These are phyloP conservation scores for Lasioglossum baleicum DNA, from an alignment of 1,140 invertebrate genomes.

Conservation along the genomic window DNA sequence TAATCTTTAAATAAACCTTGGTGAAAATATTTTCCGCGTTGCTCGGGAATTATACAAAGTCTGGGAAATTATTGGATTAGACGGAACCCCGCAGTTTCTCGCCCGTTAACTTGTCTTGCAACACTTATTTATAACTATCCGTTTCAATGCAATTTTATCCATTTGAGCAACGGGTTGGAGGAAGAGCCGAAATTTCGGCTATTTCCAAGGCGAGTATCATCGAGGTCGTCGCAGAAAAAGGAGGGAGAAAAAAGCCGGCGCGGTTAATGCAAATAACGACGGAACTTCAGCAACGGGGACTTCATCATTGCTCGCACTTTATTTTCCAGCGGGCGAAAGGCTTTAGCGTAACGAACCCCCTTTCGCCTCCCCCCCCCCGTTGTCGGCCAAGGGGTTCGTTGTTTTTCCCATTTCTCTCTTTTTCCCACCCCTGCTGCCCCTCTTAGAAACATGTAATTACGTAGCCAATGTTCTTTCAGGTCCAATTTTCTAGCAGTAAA, in stretches of 20 bases:
- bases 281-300: neutral
- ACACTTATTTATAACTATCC: too few species aligned
- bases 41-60: too few species aligned
- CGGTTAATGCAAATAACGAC: neutral
- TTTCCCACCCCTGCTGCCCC: neutral
- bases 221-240: neutral
- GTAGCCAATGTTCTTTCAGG: conserved; percentile 50
- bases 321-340: neutral
- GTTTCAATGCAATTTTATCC: too few species aligned
- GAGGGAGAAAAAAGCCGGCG: neutral
- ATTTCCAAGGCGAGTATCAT: neutral
- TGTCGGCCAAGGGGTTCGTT: too few species aligned
- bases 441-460: conserved; percentile 56
- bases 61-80: too few species aligned
- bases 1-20: too few species aligned
- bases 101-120: too few species aligned
- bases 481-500: conserved; percentile 51
- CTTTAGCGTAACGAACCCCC: neutral
- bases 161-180: too few species aligned
- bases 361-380: too few species aligned
- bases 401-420: conserved; percentile 8
- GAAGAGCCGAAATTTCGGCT: neutral
- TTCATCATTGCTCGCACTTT: conserved; percentile 3
- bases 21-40: too few species aligned
- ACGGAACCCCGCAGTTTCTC: too few species aligned